A percentile compares a stretch with the other conserved stretches of the same genome.
Evolutionary conservation across 2,113 vertebrate species (phyloP).

Genomic region (Hippoglossus stenolepis): DNA sequence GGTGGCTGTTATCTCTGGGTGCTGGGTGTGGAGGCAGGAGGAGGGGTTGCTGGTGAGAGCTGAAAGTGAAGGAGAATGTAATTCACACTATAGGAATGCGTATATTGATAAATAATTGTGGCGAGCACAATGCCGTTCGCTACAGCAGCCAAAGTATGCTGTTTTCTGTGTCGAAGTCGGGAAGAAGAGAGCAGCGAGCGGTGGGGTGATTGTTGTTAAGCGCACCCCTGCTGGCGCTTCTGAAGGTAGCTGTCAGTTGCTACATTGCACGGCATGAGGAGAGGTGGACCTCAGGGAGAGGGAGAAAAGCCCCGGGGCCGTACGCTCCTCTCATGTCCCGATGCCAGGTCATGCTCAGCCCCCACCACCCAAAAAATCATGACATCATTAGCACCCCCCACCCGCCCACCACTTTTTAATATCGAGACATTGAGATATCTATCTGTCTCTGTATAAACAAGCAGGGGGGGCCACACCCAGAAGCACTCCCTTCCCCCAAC

Average conservation of each 20-base stretch:
- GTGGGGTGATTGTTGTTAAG: conserved; percentile 52
- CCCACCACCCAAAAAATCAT: conserved; percentile 18
- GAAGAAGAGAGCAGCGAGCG: conserved; percentile 1
- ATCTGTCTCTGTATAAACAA: conserved; percentile 45
- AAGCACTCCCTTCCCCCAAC: conserved; percentile 58
- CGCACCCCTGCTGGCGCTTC: conserved; percentile 59
- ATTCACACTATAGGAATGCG: conserved; percentile 31
- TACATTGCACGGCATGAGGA: conserved; percentile 68
- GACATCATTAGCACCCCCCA: conserved; percentile 57
- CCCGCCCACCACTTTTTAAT: conserved; percentile 38
- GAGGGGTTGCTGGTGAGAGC: conserved; percentile 8
- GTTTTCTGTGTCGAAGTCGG: conserved; percentile 35
- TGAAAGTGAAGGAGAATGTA: not conserved
- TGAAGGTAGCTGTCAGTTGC: conserved; percentile 68
- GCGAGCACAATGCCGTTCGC: not conserved
- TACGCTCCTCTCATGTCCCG: conserved; percentile 39
- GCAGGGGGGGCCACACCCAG: conserved; percentile 67
- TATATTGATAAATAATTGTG: conserved; percentile 12
- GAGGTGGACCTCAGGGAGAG: conserved; percentile 66
- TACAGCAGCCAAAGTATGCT: conserved; percentile 23
- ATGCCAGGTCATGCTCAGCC: conserved; percentile 63
- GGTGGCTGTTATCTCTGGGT: conserved; percentile 60
- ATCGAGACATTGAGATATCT: conserved; percentile 48
- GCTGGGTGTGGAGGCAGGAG: conserved; percentile 52
- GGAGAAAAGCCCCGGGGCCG: conserved; percentile 52